Percentiles rank a stretch among this genome's conserved stretches.
Conservation (phyloP, 2,797 vertebrate genomes). For the Alexandromys oeconomus region DNA sequence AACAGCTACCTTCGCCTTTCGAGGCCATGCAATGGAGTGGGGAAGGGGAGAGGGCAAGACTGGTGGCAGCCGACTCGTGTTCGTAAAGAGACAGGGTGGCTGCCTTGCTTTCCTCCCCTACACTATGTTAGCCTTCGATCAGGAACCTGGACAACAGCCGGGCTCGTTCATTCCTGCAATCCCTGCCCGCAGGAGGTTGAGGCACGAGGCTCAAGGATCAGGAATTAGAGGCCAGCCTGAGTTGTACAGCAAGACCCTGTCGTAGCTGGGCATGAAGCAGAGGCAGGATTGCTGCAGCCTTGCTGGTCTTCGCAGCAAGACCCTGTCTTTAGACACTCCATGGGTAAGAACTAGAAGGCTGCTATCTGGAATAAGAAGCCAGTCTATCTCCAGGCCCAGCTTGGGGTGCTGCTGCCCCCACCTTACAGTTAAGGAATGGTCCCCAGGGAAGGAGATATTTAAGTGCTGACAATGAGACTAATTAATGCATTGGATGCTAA, state of each 20-base stretch:
- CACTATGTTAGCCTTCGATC: neutral
- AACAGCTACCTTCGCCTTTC: neutral
- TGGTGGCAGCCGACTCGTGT: neutral
- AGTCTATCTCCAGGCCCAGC: neutral
- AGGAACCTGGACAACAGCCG: neutral
- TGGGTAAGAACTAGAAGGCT: neutral
- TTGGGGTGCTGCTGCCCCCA: neutral
- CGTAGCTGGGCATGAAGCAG: neutral
- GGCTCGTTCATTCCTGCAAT: neutral
- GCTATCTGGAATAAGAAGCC: neutral
- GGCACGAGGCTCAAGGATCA: neutral
- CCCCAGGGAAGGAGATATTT: slow-evolving; percentile 65
- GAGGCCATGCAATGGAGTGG: neutral
- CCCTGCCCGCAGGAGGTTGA: neutral
- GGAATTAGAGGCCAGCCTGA: neutral
- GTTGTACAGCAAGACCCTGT: neutral
- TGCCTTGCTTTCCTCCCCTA: neutral
- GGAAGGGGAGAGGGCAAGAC: neutral
- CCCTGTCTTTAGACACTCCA: neutral
- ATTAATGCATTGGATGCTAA: slow-evolving; percentile 72
- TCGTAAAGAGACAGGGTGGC: neutral
- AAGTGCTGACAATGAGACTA: slow-evolving; percentile 74
- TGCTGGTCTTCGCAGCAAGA: neutral
- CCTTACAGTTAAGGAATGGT: slow-evolving; percentile 39
- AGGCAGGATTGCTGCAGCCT: neutral